Evolutionary conservation across 2,888 invertebrate species (phyloP).

Genomic region (Tetranychus truncatus): DNA sequence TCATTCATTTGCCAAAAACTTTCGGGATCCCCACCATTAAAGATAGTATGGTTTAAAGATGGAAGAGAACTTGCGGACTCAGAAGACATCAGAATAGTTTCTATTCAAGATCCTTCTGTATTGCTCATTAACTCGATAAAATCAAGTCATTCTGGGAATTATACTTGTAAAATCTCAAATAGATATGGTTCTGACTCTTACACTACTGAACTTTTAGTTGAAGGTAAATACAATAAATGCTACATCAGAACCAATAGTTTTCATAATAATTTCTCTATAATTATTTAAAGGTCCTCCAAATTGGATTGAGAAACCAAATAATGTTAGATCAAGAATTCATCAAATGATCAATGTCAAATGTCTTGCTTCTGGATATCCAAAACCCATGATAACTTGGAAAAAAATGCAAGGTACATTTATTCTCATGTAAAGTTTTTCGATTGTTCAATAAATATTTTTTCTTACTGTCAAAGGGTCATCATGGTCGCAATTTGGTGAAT

Average conservation of each 20-base stretch:
- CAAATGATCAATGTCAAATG: constrained; percentile 6
- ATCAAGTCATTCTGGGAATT: constrained; percentile 26
- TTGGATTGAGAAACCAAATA: not conserved
- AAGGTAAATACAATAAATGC: not conserved
- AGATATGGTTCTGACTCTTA: not conserved
- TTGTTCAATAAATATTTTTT: not conserved
- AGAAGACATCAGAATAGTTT: not conserved
- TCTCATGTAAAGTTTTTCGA: not conserved
- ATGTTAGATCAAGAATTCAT: constrained; percentile 4
- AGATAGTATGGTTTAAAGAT: not conserved
- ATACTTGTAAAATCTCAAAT: constrained; percentile 25
- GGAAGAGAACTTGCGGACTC: not conserved
- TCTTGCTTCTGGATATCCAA: not conserved
- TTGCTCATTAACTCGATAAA: constrained; percentile 23
- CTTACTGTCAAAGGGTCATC: not conserved
- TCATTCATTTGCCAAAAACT: not conserved
- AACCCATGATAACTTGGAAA: not conserved
- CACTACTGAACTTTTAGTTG: not conserved
- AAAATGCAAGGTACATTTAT: not conserved
- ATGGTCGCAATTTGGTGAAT: not conserved
- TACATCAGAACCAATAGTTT: not conserved
- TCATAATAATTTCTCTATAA: not conserved
- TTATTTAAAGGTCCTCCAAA: not conserved
- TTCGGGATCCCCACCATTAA: not conserved
- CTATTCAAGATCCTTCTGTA: constrained; percentile 16